Conservation (phyloP, 1,140 invertebrate species). For the Hylaeus anthracinus region DNA sequence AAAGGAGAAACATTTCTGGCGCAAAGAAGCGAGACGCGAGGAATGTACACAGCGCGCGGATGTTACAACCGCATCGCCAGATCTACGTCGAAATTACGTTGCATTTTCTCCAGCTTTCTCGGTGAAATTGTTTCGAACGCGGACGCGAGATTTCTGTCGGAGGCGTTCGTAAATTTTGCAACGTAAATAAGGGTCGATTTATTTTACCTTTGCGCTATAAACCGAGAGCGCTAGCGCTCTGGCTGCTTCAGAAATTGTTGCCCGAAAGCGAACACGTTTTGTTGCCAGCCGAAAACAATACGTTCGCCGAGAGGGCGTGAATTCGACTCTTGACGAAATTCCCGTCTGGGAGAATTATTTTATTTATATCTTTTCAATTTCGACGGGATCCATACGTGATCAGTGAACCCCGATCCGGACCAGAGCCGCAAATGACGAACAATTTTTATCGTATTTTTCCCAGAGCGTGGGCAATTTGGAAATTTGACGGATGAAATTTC, state of each 20-base stretch:
- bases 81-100: not conserved
- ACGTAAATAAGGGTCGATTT: not conserved
- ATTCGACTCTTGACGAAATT: not conserved
- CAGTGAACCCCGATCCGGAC: not conserved
- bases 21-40: too few species aligned
- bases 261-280: not conserved
- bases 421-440: not conserved
- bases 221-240: too few species aligned
- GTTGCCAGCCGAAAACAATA: not conserved
- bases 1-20: too few species aligned
- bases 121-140: too few species aligned
- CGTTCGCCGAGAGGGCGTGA: too few species aligned
- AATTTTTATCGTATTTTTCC: not conserved
- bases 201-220: not conserved
- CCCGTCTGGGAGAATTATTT: not conserved
- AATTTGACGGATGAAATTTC: not conserved
- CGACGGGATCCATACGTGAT: too few species aligned
- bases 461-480: not conserved
- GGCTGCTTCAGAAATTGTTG: not conserved
- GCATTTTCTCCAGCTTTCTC: not conserved
- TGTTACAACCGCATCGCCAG: too few species aligned
- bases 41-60: too few species aligned
- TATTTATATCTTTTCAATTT: not conserved
- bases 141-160: not conserved
- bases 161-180: not conserved